phyloP scores from a whole-genome alignment of 2,113 vertebrate species.

The Urocolius indicus region DNA sequence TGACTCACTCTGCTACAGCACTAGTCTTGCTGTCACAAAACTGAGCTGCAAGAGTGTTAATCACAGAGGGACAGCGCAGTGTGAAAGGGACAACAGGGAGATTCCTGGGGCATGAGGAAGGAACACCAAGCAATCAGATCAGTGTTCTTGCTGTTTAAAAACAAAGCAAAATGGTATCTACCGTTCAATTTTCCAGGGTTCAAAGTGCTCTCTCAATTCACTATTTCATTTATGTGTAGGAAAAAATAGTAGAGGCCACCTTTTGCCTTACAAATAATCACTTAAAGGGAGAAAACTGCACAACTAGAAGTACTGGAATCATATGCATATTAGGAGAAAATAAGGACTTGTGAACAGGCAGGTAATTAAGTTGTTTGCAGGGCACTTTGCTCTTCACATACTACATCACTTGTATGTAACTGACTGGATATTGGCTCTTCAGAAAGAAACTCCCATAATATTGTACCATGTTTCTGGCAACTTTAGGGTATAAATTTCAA shows the following conservation, averaged over 20 bases:
- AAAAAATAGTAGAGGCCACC: not conserved
- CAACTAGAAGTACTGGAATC: not conserved
- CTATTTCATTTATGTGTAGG: not conserved
- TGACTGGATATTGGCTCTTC: not conserved
- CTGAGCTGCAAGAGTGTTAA: not conserved
- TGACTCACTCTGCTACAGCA: slow-evolving; percentile 43
- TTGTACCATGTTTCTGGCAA: not conserved
- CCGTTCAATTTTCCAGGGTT: not conserved
- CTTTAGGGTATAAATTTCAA: not conserved
- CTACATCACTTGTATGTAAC: not conserved
- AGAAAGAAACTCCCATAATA: not conserved
- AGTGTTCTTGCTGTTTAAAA: not conserved
- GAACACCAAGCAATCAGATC: not conserved
- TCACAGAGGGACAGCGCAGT: not conserved
- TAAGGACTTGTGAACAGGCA: not conserved
- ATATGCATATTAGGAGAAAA: not conserved
- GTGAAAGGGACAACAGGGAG: not conserved
- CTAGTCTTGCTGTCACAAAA: not conserved
- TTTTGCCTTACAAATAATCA: not conserved
- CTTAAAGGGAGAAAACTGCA: not conserved
- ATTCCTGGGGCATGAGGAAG: not conserved
- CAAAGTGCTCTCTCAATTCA: not conserved
- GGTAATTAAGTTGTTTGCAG: not conserved
- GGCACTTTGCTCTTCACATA: not conserved
- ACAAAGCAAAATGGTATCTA: not conserved